Percentiles rank a stretch among this genome's conserved stretches.
These are phyloP conservation scores for Metopia argyrocephala DNA, from an alignment of 2,888 invertebrate genomes.

Conservation along the genomic window DNA sequence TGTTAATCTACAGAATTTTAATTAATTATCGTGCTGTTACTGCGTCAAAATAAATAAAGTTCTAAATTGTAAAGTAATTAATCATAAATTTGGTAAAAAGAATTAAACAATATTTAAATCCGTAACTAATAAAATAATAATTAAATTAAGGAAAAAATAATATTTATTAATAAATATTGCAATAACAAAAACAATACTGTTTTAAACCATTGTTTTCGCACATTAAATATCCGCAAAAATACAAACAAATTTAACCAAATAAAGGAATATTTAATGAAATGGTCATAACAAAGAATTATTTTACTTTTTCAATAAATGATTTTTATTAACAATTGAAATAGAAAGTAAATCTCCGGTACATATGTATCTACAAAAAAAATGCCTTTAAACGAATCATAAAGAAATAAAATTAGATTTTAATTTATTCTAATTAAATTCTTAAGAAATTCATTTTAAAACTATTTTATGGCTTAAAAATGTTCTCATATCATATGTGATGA, in stretches of 20 bases:
- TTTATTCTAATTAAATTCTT: background rate
- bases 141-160: constrained; percentile 6
- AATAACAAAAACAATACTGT: background rate
- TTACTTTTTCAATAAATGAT: background rate
- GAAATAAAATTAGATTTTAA: background rate
- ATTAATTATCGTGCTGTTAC: background rate
- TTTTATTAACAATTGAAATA: background rate
- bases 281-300: background rate
- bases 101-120: constrained; percentile 11
- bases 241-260: background rate
- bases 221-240: constrained; percentile 36
- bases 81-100: constrained; percentile 19
- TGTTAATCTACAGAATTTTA: background rate
- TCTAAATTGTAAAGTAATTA: constrained; percentile 20
- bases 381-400: background rate
- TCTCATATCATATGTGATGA: too few species aligned
- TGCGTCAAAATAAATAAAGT: background rate
- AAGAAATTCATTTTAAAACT: background rate
- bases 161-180: background rate
- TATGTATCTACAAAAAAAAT: background rate
- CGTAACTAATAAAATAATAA: constrained; percentile 24
- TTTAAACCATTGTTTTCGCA: background rate
- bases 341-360: background rate
- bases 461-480: background rate
- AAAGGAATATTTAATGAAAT: background rate